Evolutionary conservation across 2,888 invertebrate species (phyloP), one percentile per base, ranked within the genome.

Genomic region (Amblyjoppa proteus): DNA sequence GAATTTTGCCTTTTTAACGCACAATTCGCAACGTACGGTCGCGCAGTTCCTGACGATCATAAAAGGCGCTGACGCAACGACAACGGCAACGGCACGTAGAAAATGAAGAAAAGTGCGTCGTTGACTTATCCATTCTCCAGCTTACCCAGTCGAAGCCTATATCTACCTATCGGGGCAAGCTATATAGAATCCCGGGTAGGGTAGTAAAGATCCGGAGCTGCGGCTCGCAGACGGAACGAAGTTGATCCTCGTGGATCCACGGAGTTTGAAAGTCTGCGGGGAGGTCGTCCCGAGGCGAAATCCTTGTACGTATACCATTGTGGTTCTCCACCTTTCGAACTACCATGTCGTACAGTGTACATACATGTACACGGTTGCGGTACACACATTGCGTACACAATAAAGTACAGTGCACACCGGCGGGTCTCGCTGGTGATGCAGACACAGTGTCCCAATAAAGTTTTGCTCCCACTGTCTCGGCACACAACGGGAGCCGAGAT

Each of bases 371-470:
- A 61, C 34, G 13, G 61, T 34, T 34, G 61, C 16, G 31, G 73
- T 56, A 56, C 56, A 38, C 28, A 45, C 51, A 73, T 68, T 68
- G 74, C 68, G 74, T 68, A 34, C 66, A 68, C 53, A 41, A 53
- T 66, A 41, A 56, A 80, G 79, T 79, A 51, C 68, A 31, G 38
- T 56, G 66, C 41, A 73, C 66, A 75, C 70, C 56, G n/a, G 31
- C 9, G 38, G 25, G 53, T 71, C 51, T 83, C 68, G 66, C 41
- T 41, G 31, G 73, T 41, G 68, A 66, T 71, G 51, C 66, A 80
- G 70, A 66, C 56, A 80, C 80, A 73, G 49, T 80, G 80, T 64
- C 53, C 75, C 70, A 58, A 71, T 64, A 74, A 73, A 78, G 41
- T 74, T 53, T 38, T 41, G n/a, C 49, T 78, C 69, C 56, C 41